Conservation (phyloP, 2,113 vertebrate genomes). For the Uropsilus gracilis region DNA sequence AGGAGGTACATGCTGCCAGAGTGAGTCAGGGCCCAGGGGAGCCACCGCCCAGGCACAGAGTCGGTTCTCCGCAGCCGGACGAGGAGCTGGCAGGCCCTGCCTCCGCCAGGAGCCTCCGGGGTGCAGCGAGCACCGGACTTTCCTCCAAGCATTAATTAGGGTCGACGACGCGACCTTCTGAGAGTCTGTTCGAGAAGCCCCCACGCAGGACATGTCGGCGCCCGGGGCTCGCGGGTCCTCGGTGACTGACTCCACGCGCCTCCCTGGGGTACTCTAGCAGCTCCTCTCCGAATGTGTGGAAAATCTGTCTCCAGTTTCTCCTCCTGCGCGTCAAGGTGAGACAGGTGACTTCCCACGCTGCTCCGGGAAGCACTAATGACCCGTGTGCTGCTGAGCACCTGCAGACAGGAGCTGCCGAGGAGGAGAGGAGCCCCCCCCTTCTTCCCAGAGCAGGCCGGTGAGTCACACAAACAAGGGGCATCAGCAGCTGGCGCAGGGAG, state of each 20-base stretch:
- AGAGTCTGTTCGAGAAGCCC: conserved; percentile 20
- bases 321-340: conserved; percentile 63
- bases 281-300: background rate
- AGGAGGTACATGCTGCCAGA: background rate
- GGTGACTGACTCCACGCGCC: background rate
- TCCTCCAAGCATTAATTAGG: background rate
- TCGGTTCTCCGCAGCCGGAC: background rate
- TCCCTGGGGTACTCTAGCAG: conserved; percentile 1
- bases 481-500: accelerated
- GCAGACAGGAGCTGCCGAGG: accelerated
- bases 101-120: conserved; percentile 15
- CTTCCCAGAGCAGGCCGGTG: background rate
- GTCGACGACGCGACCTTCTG: background rate
- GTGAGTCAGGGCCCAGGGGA: background rate
- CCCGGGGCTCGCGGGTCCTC: background rate
- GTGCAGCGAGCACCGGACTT: no score
- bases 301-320: conserved; percentile 25
- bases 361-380: background rate
- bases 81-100: background rate
- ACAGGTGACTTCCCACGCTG: background rate
- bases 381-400: background rate
- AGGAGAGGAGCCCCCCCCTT: accelerated
- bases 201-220: background rate
- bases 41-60: background rate
- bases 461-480: background rate